Base-by-base conservation (phyloP, 2,113 vertebrate genomes). In the Pagrus major region DNA sequence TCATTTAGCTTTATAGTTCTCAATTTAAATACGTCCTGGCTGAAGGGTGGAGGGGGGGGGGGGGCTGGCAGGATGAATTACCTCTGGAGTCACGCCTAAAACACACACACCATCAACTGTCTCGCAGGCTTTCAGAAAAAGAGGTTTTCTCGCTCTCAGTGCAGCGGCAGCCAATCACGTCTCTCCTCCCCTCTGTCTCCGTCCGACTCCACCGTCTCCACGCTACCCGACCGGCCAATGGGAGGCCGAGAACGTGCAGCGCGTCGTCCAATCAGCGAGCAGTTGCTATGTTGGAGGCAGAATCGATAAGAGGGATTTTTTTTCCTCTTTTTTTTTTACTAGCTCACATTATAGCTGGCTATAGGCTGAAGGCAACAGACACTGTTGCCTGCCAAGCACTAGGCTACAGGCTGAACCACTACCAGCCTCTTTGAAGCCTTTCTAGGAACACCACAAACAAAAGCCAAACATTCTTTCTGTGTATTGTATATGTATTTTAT, bases 241-340 rank as follows among this genome's bases (percentile, higher is more conserved):
- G 35, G 47, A 86, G 61, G 21, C 4, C 52, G 35, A 1, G 69
- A 80, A 51, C 52, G 55, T 29, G 47, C 77, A 4, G 23, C 0
- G 44, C 23, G 5, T 35, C 41, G 66, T 55, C 93, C 93, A 94
- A 93, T 93, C 92, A 75, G 70, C 54, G 58, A 7, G 21, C 83
- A 93, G 93, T 94, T 94, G 93, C 93, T 93, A 94, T 91, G 93
- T 91, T 44, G 70, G 85, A 89, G 81, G 92, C 84, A 93, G 92
- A 93, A 91, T 94, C 92, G 88, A 91, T 91, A 86, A 85, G 73
- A 81, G 73, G 75, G n/a, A 47, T 69, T 82, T 87, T 81, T 81
- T 61, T 41, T 18, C 6, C 18, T 14, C 3, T 23, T 23, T 11
- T 41, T 74, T 82, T 85, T 85, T 88, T 81, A 83, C 73, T 59